A percentile compares a stretch with the other conserved stretches of the same genome.
Conservation (phyloP, 2,113 vertebrate genomes). For the Neotoma lepida region DNA sequence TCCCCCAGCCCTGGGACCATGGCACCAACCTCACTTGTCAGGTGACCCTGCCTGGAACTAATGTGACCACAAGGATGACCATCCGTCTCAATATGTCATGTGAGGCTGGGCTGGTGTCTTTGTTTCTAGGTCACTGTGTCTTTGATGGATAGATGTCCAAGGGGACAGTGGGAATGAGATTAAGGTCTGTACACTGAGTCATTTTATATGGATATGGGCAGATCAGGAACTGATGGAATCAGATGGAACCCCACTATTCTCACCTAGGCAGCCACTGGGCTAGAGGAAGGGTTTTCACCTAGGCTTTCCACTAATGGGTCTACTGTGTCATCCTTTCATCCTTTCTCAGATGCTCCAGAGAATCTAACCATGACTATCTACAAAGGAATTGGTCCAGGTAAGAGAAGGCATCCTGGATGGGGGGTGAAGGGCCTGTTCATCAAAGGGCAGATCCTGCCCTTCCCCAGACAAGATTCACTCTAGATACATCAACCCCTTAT, state of each 20-base stretch:
- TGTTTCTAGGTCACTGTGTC: rapidly evolving
- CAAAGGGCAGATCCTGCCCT: too few relatives aligned
- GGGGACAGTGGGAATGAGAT: too few relatives aligned
- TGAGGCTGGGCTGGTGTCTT: conserved; percentile 12
- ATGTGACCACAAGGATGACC: background rate
- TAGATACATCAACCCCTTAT: too few relatives aligned
- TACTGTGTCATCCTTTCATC: background rate
- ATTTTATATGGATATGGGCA: background rate
- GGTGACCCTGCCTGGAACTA: background rate
- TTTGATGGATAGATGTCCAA: background rate
- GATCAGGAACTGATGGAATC: background rate
- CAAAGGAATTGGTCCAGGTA: background rate
- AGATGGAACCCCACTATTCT: background rate
- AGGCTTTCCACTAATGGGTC: background rate
- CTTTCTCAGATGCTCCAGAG: conserved; percentile 31
- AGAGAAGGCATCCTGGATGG: background rate
- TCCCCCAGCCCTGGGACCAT: background rate
- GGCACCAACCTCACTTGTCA: conserved; percentile 41
- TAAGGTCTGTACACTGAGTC: background rate
- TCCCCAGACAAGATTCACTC: too few relatives aligned
- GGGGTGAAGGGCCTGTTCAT: background rate
- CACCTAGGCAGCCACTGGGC: background rate
- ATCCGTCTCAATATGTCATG: background rate
- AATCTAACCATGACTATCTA: background rate
- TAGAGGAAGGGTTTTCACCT: background rate